phyloP scores from a whole-genome alignment of 2,888 invertebrate species.

The Fragum sueziense region DNA sequence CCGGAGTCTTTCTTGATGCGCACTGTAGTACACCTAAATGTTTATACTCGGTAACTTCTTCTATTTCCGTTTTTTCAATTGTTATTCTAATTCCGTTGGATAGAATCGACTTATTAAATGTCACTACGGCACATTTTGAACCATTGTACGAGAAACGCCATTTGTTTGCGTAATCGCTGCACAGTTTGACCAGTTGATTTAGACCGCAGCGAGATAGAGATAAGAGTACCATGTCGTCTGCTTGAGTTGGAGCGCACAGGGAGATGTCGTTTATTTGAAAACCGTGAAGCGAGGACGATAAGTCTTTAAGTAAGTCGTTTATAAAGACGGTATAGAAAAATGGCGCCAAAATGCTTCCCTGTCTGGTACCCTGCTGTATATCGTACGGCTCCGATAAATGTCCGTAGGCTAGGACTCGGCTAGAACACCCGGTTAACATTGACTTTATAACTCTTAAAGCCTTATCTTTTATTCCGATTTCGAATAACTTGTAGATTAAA shows the following conservation, averaged over 20 bases:
- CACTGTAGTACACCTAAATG: conserved; percentile 5
- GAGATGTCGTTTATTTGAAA: neutral
- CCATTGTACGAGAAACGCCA: conserved; percentile 3
- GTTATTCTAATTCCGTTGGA: too few relatives aligned
- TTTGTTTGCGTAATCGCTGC: conserved; percentile 2
- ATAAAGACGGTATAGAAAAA: conserved; percentile 23
- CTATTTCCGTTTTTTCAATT: neutral
- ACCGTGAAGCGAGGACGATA: conserved; percentile 1
- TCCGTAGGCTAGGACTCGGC: neutral
- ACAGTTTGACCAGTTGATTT: conserved; percentile 2
- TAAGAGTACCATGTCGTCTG: conserved; percentile 29
- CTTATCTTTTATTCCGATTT: conserved; percentile 12
- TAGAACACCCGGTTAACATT: neutral
- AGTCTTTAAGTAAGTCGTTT: conserved; percentile 12
- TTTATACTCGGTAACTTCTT: neutral
- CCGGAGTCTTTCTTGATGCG: too few relatives aligned
- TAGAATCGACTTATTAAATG: too few relatives aligned
- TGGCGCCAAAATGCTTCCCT: conserved; percentile 26
- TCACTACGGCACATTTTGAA: too few relatives aligned
- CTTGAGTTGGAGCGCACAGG: conserved; percentile 20
- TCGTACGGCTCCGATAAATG: neutral
- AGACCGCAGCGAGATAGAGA: conserved; percentile 8
- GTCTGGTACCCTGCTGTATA: conserved; percentile 16
- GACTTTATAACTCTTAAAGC: neutral
- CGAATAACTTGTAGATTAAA: conserved; percentile 12